Base-by-base conservation (phyloP, 2,113 vertebrate species). In the Larimichthys polyactis region DNA sequence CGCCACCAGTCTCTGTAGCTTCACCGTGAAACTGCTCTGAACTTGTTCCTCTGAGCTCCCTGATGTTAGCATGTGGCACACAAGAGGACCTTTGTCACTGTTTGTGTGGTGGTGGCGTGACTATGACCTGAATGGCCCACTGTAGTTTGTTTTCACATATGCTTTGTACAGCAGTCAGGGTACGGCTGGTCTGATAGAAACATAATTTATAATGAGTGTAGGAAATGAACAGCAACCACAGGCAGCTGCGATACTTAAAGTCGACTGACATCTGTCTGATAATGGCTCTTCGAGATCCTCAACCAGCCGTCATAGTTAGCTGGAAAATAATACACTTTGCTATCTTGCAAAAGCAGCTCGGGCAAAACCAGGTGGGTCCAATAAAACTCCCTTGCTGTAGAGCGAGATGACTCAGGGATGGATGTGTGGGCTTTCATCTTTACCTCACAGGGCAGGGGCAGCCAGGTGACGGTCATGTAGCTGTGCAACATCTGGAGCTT, bases 401-500 rank as follows among this genome's bases (percentile, higher is more conserved):
- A 72, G 29, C 27, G 27, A 54, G 32, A 12, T 66, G 16, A 20
- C n/a, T 77, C 32, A 32, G 36, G 36, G 46, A 29, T 15, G 43
- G 16, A 44, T 36, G 52, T 16, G 55, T 58, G 58, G 24, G 75
- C 52, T 40, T 80, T 85, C 59, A 95, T 96, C 93, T 96, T 97
- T 51, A 81, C 96, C 83, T 99, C 98, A 14, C 96, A 96, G 19
- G 97, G 96, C 89, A 99, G 90, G 0, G 97, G 96, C 87, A 99
- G 96, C 97, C 98, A 99, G 11, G 95, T 96, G 8, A 99, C 96
- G 1, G 91, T 97, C 98, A 99, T 97, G 96, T 99, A 99, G 94
- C 95, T 96, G 92, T 99, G 98, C 77, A 99, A 94, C 92, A 99
- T 89, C 84, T 98, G 96, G 78, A 99, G 92, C 81, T 99, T 99